phyloP scores from a whole-genome alignment of 2,888 invertebrate genomes.

The Minunthozetes semirufus region DNA sequence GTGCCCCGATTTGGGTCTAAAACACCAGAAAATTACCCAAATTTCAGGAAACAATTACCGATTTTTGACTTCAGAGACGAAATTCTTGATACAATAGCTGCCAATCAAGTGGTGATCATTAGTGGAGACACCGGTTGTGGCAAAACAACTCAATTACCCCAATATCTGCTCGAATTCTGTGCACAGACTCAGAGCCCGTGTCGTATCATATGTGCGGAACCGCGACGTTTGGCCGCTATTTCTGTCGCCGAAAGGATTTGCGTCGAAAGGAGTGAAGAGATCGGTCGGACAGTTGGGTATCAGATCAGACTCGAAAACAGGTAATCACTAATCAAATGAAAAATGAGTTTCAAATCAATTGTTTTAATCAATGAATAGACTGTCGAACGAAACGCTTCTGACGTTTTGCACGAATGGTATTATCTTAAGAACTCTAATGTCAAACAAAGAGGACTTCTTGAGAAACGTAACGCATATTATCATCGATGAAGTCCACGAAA shows the following conservation, averaged over 20 bases:
- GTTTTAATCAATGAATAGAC: constrained; percentile 50
- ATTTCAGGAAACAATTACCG: constrained; percentile 53
- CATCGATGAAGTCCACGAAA: constrained; percentile 87
- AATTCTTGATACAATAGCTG: not conserved
- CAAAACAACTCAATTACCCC: constrained; percentile 89
- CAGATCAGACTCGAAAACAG: constrained; percentile 82
- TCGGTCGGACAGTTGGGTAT: constrained; percentile 73
- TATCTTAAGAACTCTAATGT: constrained; percentile 76
- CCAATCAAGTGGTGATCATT: constrained; percentile 57
- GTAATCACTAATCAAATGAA: constrained; percentile 45
- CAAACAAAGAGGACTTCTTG: constrained; percentile 54
- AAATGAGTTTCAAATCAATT: not conserved
- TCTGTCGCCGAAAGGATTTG: constrained; percentile 84
- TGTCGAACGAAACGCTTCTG: constrained; percentile 69
- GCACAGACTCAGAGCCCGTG: constrained; percentile 57
- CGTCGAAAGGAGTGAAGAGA: constrained; percentile 69
- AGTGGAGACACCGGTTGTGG: constrained; percentile 77
- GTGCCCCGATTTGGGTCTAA: constrained; percentile 48
- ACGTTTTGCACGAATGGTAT: constrained; percentile 88
- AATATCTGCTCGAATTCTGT: constrained; percentile 72
- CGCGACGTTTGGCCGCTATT: constrained; percentile 80
- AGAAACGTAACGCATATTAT: constrained; percentile 63
- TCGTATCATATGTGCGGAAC: constrained; percentile 86
- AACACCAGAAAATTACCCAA: constrained; percentile 44
- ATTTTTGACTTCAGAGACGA: constrained; percentile 12